Base-by-base conservation (phyloP, 2,113 vertebrate species). In the Gobius niger region DNA sequence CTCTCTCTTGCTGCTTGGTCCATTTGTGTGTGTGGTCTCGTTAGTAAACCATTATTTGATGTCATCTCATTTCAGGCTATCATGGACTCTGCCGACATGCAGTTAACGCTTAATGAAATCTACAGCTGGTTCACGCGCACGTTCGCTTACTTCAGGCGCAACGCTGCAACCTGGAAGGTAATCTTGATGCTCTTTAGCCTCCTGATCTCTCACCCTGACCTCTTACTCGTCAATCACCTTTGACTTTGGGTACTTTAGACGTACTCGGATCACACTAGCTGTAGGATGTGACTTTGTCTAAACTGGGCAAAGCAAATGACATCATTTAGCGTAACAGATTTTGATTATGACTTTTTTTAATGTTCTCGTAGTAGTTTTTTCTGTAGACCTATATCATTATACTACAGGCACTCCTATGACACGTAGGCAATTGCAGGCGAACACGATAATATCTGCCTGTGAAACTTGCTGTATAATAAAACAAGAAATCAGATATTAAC, bases 51-150 rank as follows among this genome's bases (percentile, higher is more conserved):
- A 84, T 92, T 92, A 92, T 94, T 94, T 94, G 93, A 92, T 95
- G 95, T 95, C 94, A 93, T 97, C 94, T 97, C 93, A 93, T 98
- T 94, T 89, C 95, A 99, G 98, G 96, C 96, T 91, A 98, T 99
- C 95, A 96, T 99, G 96, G 98, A 99, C 94, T 97, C 97, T 74
- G 91, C 91, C 90, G 98, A 99, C 95, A 98, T 96, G 96, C 98
- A 99, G 96, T 94, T 99, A 95, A 99, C 97, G 85, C 96, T 99
- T 93, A 99, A 99, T 93, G 98, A 99, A 96, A 99, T 99, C 95
- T 99, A 99, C 95, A 99, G 96, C 96, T 99, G 98, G 98, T 99
- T 99, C 95, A 99, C 97, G 65, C 95, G 96, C 93, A 99, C 98
- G 75, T 99, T 99, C 84, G 97, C 98, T 91, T 99, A 99, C 94